These are phyloP conservation scores for Arvicanthis niloticus DNA, from an alignment of 2,113 vertebrate species.

Conservation along the genomic window DNA sequence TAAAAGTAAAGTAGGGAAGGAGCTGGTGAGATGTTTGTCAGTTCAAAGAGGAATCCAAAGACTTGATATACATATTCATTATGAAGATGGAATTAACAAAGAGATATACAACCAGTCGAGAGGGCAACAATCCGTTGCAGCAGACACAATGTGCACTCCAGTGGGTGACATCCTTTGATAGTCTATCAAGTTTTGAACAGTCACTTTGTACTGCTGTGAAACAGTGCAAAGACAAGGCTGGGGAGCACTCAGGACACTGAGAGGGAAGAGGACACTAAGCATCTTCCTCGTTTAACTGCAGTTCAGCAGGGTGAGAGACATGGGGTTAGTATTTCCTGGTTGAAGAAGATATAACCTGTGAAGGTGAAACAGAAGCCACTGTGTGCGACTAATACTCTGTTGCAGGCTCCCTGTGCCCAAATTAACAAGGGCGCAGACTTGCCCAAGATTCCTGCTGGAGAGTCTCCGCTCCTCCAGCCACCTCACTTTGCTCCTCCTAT, in stretches of 20 bases:
- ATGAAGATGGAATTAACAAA: neutral
- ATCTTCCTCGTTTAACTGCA: neutral
- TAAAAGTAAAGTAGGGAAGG: too few species aligned
- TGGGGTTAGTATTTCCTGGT: neutral
- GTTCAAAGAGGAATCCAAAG: constrained; percentile 34
- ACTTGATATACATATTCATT: neutral
- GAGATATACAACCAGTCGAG: neutral
- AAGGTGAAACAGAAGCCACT: neutral
- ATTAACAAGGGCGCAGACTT: neutral
- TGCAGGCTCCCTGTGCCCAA: neutral
- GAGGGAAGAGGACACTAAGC: neutral
- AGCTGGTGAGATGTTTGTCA: neutral
- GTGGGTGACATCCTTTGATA: neutral
- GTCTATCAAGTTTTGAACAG: neutral
- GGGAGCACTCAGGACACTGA: neutral
- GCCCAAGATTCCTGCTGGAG: constrained; percentile 17
- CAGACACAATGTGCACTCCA: neutral
- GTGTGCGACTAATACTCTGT: neutral
- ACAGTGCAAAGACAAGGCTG: neutral
- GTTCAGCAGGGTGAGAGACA: neutral
- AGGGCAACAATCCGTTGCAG: neutral
- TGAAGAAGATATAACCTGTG: neutral
- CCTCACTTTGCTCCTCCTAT: neutral
- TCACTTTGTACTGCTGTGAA: neutral
- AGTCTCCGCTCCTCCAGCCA: neutral